Conservation (phyloP, 2,113 vertebrate species). For the Chrysochloris asiatica region DNA sequence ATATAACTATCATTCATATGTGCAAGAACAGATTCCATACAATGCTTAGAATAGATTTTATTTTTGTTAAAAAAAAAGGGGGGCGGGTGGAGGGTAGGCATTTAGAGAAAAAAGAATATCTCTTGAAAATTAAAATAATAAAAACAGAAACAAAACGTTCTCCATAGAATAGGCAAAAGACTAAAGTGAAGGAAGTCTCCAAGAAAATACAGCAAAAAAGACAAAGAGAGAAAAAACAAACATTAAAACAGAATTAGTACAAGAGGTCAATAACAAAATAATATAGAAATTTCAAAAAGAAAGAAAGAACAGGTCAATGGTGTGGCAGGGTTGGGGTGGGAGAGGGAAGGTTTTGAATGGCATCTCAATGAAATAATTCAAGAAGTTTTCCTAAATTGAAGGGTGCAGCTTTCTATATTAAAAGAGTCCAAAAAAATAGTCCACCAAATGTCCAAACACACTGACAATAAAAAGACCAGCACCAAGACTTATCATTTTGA, state of each 20-base stretch:
- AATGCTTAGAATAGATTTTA: conserved; percentile 22
- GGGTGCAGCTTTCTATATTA: not conserved
- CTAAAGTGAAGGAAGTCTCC: not conserved
- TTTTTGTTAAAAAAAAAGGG: not conserved
- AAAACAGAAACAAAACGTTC: not conserved
- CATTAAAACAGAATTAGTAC: not conserved
- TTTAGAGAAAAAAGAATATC: not conserved
- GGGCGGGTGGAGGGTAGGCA: too few species aligned
- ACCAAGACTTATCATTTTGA: not conserved
- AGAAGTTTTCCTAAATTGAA: not conserved
- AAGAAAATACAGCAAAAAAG: conserved; percentile 17
- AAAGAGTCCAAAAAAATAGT: not conserved
- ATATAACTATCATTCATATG: not conserved
- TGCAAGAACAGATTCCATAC: not conserved
- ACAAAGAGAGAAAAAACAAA: not conserved
- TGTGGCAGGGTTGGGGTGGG: too few species aligned
- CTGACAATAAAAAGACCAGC: not conserved
- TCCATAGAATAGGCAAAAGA: too few species aligned
- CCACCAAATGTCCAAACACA: not conserved
- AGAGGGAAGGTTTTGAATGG: not conserved
- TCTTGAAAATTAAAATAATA: conserved; percentile 9
- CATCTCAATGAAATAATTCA: not conserved
- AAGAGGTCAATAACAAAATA: not conserved
- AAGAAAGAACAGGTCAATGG: not conserved
- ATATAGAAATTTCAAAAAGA: not conserved